These are phyloP conservation scores for Microctonus hyperodae DNA, from an alignment of 2,888 invertebrate genomes.

Conservation along the genomic window DNA sequence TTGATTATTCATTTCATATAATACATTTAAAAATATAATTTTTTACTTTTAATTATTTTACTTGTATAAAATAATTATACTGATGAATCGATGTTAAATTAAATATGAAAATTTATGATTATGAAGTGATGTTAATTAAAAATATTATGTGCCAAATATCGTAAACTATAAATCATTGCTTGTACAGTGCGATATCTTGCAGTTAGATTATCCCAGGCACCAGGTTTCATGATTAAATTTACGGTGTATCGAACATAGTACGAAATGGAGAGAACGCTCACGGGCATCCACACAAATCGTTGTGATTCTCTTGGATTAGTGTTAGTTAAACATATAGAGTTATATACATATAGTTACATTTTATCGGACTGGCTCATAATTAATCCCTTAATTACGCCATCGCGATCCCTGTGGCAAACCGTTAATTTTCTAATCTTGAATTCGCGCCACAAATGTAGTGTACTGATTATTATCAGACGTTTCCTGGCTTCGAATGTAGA, in stretches of 20 bases:
- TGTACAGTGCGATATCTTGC: slow-evolving; percentile 13
- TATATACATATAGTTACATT: not conserved
- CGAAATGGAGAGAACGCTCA: slow-evolving; percentile 10
- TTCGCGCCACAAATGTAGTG: slow-evolving; percentile 17
- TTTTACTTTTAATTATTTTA: too few species aligned
- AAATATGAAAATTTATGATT: not conserved
- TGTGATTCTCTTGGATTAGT: not conserved
- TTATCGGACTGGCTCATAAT: slow-evolving; percentile 36
- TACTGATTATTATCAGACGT: too few species aligned
- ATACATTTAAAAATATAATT: too few species aligned
- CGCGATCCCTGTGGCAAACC: slow-evolving; percentile 28
- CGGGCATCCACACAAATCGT: not conserved
- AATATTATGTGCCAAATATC: too few species aligned
- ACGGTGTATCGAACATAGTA: slow-evolving; percentile 22
- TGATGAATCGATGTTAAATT: too few species aligned
- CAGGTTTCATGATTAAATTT: slow-evolving; percentile 24
- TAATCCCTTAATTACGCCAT: slow-evolving; percentile 46
- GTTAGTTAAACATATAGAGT: not conserved
- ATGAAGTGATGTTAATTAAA: too few species aligned
- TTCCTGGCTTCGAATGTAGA: too few species aligned
- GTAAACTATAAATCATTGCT: slow-evolving; percentile 17
- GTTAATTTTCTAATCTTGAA: slow-evolving; percentile 38
- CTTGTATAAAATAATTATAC: too few species aligned
- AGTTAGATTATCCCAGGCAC: slow-evolving; percentile 22
- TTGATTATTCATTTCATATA: too few species aligned